Evolutionary conservation across 2,888 invertebrate genomes (phyloP).

Genomic region (Drosophila gaucha): DNA sequence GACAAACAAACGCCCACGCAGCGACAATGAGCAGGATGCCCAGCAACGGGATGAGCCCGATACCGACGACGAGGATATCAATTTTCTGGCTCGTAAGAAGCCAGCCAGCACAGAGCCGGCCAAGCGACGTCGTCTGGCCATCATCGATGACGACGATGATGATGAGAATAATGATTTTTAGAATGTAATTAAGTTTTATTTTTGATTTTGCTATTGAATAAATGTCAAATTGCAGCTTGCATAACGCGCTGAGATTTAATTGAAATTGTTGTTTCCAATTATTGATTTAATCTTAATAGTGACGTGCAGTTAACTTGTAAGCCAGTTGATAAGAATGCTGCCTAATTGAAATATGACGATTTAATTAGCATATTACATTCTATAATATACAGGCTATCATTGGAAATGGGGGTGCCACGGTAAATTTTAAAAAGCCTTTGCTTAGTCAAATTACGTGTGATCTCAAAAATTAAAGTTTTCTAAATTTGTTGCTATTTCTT

Average conservation of each 20-base stretch:
- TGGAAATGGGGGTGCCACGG: too few species aligned
- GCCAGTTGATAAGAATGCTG: background rate
- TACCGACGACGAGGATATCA: conserved; percentile 73
- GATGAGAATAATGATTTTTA: conserved; percentile 56
- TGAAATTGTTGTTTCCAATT: conserved; percentile 27
- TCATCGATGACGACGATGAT: conserved; percentile 82
- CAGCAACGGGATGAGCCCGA: conserved; percentile 36
- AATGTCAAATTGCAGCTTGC: conserved; percentile 48
- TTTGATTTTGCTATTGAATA: conserved; percentile 41
- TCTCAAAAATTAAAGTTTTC: too few species aligned
- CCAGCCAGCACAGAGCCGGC: conserved; percentile 65
- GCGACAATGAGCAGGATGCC: conserved; percentile 59
- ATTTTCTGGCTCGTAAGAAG: conserved; percentile 80
- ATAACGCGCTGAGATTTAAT: conserved; percentile 32
- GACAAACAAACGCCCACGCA: conserved; percentile 77
- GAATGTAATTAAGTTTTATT: conserved; percentile 34
- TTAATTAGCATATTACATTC: background rate
- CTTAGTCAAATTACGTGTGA: too few species aligned
- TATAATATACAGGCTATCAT: background rate
- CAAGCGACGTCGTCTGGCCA: conserved; percentile 83
- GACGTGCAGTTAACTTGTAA: background rate
- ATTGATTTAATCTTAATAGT: background rate
- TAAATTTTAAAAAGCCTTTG: background rate
- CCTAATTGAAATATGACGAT: conserved; percentile 1
- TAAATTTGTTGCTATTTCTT: too few species aligned